Evolutionary conservation across 2,888 invertebrate species (phyloP).

Genomic region (Schrankia costaestrigalis): DNA sequence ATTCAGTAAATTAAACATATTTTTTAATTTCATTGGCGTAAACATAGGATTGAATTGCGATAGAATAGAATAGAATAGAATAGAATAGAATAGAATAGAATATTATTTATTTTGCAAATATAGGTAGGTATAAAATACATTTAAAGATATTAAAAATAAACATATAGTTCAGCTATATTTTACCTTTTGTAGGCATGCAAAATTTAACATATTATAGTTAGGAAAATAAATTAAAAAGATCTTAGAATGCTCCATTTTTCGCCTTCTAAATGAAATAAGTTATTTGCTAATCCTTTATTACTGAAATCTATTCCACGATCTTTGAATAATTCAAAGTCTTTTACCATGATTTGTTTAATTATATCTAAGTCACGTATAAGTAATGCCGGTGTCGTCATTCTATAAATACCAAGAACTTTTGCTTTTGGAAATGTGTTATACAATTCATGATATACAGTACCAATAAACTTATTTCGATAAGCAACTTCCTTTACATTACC

Average conservation of each 20-base stretch:
- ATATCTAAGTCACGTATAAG: constrained; percentile 53
- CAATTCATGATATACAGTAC: constrained; percentile 20
- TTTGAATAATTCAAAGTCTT: constrained; percentile 49
- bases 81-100: no score
- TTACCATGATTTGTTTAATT: constrained; percentile 51
- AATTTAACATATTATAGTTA: no score
- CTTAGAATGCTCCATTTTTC: constrained; percentile 50
- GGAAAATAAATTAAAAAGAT: no score
- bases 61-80: no score
- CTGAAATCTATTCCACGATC: constrained; percentile 50
- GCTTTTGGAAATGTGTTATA: constrained; percentile 31
- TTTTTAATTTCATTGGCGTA: constrained; percentile 55
- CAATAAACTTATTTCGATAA: constrained; percentile 16
- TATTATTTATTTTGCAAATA: no score
- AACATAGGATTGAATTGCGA: constrained; percentile 54
- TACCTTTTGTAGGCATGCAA: no score
- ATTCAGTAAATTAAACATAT: constrained; percentile 48
- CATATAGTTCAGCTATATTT: no score
- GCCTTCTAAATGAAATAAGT: constrained; percentile 50
- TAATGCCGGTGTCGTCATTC: constrained; percentile 45
- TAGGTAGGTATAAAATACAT: no score
- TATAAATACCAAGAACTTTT: constrained; percentile 34
- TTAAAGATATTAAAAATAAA: no score
- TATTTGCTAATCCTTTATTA: constrained; percentile 42
- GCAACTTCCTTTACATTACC: constrained; percentile 31